Evolutionary conservation across 2,888 invertebrate species (phyloP).

Genomic region (Apantesis nais): DNA sequence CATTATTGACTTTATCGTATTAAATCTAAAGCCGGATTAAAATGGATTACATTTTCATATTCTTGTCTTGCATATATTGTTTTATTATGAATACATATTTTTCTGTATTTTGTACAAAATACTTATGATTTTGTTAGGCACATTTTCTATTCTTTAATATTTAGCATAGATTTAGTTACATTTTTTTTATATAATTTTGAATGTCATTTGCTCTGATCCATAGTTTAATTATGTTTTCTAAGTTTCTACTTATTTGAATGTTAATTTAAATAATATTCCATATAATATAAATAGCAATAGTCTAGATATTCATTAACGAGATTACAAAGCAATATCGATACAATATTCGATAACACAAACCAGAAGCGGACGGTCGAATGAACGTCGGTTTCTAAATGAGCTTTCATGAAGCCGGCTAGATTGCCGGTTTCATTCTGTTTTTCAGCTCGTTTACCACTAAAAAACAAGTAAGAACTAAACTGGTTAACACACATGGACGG

Average conservation of each 20-base stretch:
- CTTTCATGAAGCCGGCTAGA: constrained; percentile 48
- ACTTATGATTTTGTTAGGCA: neutral
- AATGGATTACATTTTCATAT: neutral
- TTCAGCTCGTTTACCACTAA: constrained; percentile 58
- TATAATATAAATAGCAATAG: neutral
- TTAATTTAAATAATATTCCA: neutral
- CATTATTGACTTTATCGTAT: neutral
- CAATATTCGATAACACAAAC: constrained; percentile 24
- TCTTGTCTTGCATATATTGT: neutral
- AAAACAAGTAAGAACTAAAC: constrained; percentile 74
- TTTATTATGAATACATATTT: neutral
- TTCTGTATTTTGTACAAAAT: neutral
- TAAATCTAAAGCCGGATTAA: neutral
- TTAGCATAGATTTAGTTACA: too few species aligned
- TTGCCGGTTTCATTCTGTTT: constrained; percentile 65
- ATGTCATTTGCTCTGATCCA: neutral
- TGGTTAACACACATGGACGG: constrained; percentile 77
- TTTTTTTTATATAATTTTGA: neutral
- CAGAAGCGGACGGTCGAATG: constrained; percentile 26
- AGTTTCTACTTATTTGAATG: neutral
- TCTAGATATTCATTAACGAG: constrained; percentile 26
- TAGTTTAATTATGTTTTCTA: neutral
- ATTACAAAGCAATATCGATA: constrained; percentile 32
- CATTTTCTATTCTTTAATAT: neutral
- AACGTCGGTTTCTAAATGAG: constrained; percentile 28